Evolutionary conservation across 2,888 invertebrate genomes (phyloP).

Genomic region (Vanessa cardui): DNA sequence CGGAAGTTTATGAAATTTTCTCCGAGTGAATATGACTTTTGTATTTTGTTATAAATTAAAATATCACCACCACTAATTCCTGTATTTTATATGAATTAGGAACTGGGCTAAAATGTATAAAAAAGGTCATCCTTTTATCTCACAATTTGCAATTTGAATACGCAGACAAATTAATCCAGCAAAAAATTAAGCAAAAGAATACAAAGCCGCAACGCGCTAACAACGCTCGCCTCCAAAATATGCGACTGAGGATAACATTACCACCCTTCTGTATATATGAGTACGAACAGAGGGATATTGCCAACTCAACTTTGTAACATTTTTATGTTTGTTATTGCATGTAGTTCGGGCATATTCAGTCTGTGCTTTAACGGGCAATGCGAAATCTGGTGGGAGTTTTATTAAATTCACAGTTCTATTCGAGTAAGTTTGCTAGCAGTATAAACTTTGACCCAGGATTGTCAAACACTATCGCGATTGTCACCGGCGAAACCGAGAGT

Average conservation of each 20-base stretch:
- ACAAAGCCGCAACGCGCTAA: conserved; percentile 61
- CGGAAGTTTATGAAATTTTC: conserved; percentile 36
- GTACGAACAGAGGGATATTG: conserved; percentile 42
- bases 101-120: conserved; percentile 51
- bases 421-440: conserved; percentile 24
- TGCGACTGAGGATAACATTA: conserved; percentile 64
- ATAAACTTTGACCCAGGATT: conserved; percentile 30
- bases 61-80: conserved; percentile 22
- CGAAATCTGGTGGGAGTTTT: conserved; percentile 31
- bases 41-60: conserved; percentile 22
- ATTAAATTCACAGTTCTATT: conserved; percentile 40
- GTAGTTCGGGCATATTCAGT: conserved; percentile 32
- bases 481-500: conserved; percentile 45
- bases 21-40: conserved; percentile 27
- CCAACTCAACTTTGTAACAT: conserved; percentile 50
- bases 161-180: conserved; percentile 78
- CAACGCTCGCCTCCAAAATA: conserved; percentile 64
- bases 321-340: conserved; percentile 45
- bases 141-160: conserved; percentile 80
- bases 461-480: conserved; percentile 45
- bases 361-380: conserved; percentile 39
- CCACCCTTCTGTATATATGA: conserved; percentile 40
- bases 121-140: conserved; percentile 73
- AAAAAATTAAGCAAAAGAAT: conserved; percentile 74
- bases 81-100: conserved; percentile 44